phyloP scores from a whole-genome alignment of 1,140 invertebrate genomes.

The Mylabris phalerata region DNA sequence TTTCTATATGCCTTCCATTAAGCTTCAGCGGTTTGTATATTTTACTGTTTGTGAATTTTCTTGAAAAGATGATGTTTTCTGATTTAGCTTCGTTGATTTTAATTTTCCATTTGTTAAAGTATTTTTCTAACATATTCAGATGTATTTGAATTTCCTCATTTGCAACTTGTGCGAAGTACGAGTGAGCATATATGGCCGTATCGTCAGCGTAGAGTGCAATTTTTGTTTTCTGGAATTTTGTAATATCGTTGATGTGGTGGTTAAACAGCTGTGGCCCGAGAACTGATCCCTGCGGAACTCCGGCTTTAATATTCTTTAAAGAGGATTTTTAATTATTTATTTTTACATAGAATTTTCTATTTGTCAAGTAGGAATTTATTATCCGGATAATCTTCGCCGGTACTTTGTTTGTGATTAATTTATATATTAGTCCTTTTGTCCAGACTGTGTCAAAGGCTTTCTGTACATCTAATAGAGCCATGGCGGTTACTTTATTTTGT shows the following conservation, averaged over 20 bases:
- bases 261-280: conserved; percentile 20
- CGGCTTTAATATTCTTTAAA: conserved; percentile 6
- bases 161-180: conserved; percentile 26
- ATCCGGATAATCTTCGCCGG: conserved; percentile 21
- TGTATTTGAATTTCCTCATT: conserved; percentile 34
- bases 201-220: conserved; percentile 12
- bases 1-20: background rate
- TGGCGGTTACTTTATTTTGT: background rate
- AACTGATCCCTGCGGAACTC: conserved; percentile 9
- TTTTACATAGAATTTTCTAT: conserved; percentile 27
- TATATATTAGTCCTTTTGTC: conserved; percentile 33
- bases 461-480: background rate
- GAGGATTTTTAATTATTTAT: conserved; percentile 16
- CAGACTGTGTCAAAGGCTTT: conserved; percentile 36
- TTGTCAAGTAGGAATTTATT: conserved; percentile 26
- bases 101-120: conserved; percentile 34
- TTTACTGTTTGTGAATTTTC: conserved; percentile 12
- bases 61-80: conserved; percentile 20
- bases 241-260: background rate
- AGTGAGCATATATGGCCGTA: conserved; percentile 22
- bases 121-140: conserved; percentile 28
- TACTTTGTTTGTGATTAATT: conserved; percentile 23
- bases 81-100: conserved; percentile 32
- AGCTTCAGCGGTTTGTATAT: background rate
- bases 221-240: conserved; percentile 2